Evolutionary conservation across 2,888 invertebrate species (phyloP).

Genomic region (Stenichneumon culpator): DNA sequence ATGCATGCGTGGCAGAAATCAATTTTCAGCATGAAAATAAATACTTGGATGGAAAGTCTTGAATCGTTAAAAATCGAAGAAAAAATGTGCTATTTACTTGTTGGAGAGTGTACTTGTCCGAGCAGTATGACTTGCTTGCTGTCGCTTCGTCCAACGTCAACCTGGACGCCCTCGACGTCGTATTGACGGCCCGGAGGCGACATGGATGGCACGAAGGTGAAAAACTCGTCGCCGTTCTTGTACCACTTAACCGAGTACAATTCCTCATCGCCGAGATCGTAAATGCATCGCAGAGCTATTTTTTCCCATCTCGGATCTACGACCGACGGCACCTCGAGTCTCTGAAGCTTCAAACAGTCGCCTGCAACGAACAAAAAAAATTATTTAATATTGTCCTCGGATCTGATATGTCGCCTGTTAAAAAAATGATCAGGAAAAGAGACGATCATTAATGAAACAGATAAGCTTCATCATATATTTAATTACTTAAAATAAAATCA

Average conservation of each 20-base stretch:
- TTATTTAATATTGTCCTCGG: background rate
- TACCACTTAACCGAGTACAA: conserved; percentile 83
- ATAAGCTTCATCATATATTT: background rate
- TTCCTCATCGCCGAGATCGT: conserved; percentile 79
- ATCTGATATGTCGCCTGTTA: too few species aligned
- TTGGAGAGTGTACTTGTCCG: conserved; percentile 73
- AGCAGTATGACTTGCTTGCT: conserved; percentile 77
- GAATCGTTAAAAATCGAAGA: background rate
- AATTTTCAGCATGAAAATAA: background rate
- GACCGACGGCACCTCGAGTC: conserved; percentile 79
- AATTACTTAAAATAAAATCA: background rate
- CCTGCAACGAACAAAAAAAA: conserved; percentile 71
- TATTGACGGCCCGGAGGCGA: conserved; percentile 73
- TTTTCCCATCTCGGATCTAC: conserved; percentile 80
- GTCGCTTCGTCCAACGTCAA: conserved; percentile 79
- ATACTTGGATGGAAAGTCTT: background rate
- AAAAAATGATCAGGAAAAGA: background rate
- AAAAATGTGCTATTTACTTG: conserved; percentile 71
- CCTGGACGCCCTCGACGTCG: conserved; percentile 75
- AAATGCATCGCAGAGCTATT: conserved; percentile 79
- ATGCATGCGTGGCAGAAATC: background rate
- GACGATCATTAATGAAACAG: too few species aligned
- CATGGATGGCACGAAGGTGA: conserved; percentile 79
- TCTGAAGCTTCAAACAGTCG: conserved; percentile 72
- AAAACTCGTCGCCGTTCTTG: conserved; percentile 80